These are phyloP conservation scores for Lampropteryx suffumata DNA, from an alignment of 2,888 invertebrate species.

Conservation along the genomic window DNA sequence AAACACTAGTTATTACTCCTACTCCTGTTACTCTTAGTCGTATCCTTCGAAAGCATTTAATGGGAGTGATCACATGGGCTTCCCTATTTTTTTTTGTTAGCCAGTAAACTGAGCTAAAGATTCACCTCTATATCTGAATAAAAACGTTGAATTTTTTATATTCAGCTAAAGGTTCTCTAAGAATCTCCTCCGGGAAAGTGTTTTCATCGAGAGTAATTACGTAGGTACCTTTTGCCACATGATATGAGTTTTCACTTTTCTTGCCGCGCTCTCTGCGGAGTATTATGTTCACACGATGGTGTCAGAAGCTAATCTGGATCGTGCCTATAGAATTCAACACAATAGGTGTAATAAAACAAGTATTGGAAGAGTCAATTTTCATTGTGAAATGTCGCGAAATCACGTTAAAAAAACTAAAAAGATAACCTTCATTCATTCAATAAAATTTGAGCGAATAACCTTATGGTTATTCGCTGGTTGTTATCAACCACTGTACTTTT, in stretches of 20 bases:
- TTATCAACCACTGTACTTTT: too few relatives aligned
- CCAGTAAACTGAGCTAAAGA: too few relatives aligned
- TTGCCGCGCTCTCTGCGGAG: conserved; percentile 15
- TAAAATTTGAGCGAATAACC: too few relatives aligned
- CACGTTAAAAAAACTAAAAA: too few relatives aligned
- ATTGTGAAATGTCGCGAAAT: conserved; percentile 5
- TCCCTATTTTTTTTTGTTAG: too few relatives aligned
- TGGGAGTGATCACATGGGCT: too few relatives aligned
- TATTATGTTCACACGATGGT: conserved; percentile 28
- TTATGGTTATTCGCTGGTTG: too few relatives aligned
- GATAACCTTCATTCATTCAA: too few relatives aligned
- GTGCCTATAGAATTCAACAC: conserved; percentile 30
- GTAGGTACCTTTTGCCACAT: conserved; percentile 4
- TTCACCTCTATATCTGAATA: not conserved
- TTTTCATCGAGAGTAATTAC: conserved; percentile 26
- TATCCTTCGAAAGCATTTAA: too few relatives aligned
- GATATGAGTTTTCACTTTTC: conserved; percentile 29
- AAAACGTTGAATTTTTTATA: too few relatives aligned
- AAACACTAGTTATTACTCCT: too few relatives aligned
- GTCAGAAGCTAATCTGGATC: conserved; percentile 33
- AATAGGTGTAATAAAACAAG: conserved; percentile 32
- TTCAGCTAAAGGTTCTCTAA: conserved; percentile 1
- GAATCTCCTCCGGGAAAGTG: conserved; percentile 14
- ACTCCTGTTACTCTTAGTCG: too few relatives aligned
- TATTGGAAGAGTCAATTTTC: not conserved